phyloP scores from a whole-genome alignment of 1,140 invertebrate genomes.

The Meloidogyne exigua region DNA sequence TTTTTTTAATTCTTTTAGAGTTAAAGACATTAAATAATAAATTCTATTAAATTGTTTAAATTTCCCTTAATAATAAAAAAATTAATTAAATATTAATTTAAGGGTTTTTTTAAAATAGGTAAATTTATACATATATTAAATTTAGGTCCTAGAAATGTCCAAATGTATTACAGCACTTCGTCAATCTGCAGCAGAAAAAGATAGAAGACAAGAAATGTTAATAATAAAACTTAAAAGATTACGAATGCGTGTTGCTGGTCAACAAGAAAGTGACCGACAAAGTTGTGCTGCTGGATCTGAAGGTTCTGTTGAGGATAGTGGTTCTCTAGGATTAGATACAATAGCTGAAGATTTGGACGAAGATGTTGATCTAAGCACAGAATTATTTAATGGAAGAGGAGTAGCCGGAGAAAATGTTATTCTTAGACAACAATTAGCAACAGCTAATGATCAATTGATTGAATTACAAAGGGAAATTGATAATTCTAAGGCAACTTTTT shows the following conservation, averaged over 20 bases:
- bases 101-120: too few relatives aligned
- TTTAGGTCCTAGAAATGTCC: conserved; percentile 55
- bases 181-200: conserved; percentile 54
- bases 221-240: conserved; percentile 52
- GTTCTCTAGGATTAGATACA: conserved; percentile 49
- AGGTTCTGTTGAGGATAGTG: conserved; percentile 49
- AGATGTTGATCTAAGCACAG: conserved; percentile 36
- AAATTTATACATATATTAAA: too few relatives aligned
- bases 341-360: conserved; percentile 61
- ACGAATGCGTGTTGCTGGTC: conserved; percentile 27
- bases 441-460: conserved; percentile 33
- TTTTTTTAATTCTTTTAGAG: too few relatives aligned
- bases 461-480: conserved; percentile 36
- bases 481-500: neutral
- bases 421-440: conserved; percentile 44
- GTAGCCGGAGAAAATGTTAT: conserved; percentile 15
- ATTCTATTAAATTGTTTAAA: too few relatives aligned
- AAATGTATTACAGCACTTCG: conserved; percentile 62
- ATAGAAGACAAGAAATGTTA: conserved; percentile 54
- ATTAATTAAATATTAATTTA: too few relatives aligned
- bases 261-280: conserved; percentile 52
- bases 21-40: too few relatives aligned
- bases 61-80: too few relatives aligned
- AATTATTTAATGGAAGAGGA: conserved; percentile 26
- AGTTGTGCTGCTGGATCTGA: conserved; percentile 52